These are phyloP conservation scores for Odiellus spinosus DNA, from an alignment of 2,888 invertebrate species.

Conservation along the genomic window DNA sequence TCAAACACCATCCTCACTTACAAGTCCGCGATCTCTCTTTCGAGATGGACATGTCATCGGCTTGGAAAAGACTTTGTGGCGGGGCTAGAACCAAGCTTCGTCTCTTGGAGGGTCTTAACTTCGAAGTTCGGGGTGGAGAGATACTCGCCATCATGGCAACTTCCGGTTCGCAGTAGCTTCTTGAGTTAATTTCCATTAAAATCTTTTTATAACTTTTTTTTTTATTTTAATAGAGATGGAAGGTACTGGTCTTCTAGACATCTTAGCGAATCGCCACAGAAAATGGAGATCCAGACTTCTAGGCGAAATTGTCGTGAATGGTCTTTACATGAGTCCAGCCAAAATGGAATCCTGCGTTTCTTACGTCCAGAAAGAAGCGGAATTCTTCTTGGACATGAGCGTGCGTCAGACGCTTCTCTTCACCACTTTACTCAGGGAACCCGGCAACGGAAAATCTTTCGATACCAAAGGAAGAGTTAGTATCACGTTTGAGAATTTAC, in stretches of 20 bases:
- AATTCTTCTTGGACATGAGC: slow-evolving; percentile 69
- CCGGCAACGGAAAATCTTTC: slow-evolving; percentile 36
- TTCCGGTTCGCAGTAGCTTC: slow-evolving; percentile 29
- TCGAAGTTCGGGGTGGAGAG: slow-evolving; percentile 81
- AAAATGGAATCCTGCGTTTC: slow-evolving; percentile 55
- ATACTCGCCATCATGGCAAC: slow-evolving; percentile 80
- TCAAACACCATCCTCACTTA: slow-evolving; percentile 30
- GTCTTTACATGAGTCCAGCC: slow-evolving; percentile 55
- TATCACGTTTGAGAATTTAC: background rate
- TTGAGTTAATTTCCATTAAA: slow-evolving; percentile 1
- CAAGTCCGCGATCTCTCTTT: slow-evolving; percentile 47
- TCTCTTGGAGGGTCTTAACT: slow-evolving; percentile 55
- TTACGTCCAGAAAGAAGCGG: slow-evolving; percentile 55
- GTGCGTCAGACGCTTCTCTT: slow-evolving; percentile 76
- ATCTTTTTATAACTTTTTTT: background rate
- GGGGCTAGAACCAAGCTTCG: slow-evolving; percentile 30
- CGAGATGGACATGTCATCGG: slow-evolving; percentile 35
- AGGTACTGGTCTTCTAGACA: slow-evolving; percentile 68
- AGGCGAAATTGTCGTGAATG: slow-evolving; percentile 73
- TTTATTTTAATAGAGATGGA: slow-evolving; percentile 43
- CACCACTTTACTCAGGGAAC: slow-evolving; percentile 56
- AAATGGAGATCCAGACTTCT: slow-evolving; percentile 37
- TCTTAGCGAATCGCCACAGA: slow-evolving; percentile 54
- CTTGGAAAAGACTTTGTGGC: slow-evolving; percentile 24
- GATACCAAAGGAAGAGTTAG: slow-evolving; percentile 56